Evolutionary conservation across 2,888 invertebrate species (phyloP).

Genomic region (Helobdella robusta): DNA sequence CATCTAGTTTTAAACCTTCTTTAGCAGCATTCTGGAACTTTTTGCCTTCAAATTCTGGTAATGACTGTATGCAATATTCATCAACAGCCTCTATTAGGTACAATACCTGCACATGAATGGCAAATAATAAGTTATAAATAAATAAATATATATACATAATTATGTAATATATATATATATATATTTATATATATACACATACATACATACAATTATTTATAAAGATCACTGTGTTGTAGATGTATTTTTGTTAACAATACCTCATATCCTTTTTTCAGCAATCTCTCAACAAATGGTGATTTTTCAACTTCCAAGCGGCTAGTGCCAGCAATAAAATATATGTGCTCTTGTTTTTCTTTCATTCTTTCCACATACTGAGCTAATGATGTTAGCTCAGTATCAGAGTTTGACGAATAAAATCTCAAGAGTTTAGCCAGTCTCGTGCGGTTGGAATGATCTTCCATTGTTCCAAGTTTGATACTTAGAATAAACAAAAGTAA

Average conservation of each 20-base stretch:
- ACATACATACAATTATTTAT: no score
- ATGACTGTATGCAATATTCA: slow-evolving; percentile 83
- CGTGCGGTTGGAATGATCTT: slow-evolving; percentile 90
- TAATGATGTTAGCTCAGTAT: slow-evolving; percentile 62
- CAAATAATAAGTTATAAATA: not conserved
- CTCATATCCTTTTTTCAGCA: slow-evolving; percentile 85
- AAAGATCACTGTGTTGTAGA: no score
- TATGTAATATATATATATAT: no score
- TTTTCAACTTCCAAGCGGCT: slow-evolving; percentile 75
- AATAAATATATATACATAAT: not conserved
- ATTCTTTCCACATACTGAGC: slow-evolving; percentile 84
- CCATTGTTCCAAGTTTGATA: slow-evolving; percentile 89
- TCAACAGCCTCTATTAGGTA: slow-evolving; percentile 92
- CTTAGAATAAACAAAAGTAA: slow-evolving; percentile 53
- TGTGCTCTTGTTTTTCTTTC: slow-evolving; percentile 85
- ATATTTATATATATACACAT: no score
- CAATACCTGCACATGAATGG: slow-evolving; percentile 55
- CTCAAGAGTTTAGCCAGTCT: slow-evolving; percentile 85
- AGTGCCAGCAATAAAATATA: slow-evolving; percentile 91
- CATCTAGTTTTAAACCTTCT: slow-evolving; percentile 76
- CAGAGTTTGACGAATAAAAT: slow-evolving; percentile 68
- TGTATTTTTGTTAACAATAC: slow-evolving; percentile 23
- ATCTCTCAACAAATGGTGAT: slow-evolving; percentile 89
- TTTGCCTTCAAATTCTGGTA: slow-evolving; percentile 95
- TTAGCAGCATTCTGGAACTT: slow-evolving; percentile 96